phyloP scores from a whole-genome alignment of 2,888 invertebrate genomes.

The Ferdinandea cuprea region DNA sequence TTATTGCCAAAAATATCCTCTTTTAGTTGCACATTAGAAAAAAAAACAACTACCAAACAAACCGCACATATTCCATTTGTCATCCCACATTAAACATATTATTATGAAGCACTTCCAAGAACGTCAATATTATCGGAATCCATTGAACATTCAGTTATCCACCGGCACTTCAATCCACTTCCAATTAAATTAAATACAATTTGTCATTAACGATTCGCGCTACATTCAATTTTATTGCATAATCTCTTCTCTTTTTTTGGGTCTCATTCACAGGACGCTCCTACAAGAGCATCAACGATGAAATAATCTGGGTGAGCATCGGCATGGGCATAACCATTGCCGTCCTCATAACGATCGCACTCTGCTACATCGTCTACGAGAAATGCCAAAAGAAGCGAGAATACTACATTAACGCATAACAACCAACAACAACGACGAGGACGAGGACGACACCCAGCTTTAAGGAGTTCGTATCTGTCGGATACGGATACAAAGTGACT shows the following conservation, averaged over 20 bases:
- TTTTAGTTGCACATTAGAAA: not conserved
- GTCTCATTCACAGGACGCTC: constrained; percentile 86
- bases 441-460: constrained; percentile 32
- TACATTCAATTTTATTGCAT: constrained; percentile 40
- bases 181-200: constrained; percentile 20
- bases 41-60: too few relatives aligned
- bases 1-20: not conserved
- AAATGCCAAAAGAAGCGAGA: constrained; percentile 88
- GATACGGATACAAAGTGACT: constrained; percentile 41
- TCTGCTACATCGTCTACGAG: constrained; percentile 91
- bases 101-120: constrained; percentile 22
- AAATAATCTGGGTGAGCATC: constrained; percentile 94
- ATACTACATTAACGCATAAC: constrained; percentile 87
- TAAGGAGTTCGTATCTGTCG: constrained; percentile 46
- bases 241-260: constrained; percentile 4
- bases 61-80: constrained; percentile 48
- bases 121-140: constrained; percentile 57
- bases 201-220: constrained; percentile 38
- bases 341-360: constrained; percentile 90
- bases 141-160: constrained; percentile 46
- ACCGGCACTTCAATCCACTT: not conserved
- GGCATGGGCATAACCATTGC: constrained; percentile 93
- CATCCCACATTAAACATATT: not conserved
- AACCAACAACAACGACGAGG: too few relatives aligned
- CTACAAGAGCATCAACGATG: constrained; percentile 92